These are phyloP conservation scores for Falco concolor DNA, from an alignment of 2,797 vertebrate species.

Conservation along the genomic window DNA sequence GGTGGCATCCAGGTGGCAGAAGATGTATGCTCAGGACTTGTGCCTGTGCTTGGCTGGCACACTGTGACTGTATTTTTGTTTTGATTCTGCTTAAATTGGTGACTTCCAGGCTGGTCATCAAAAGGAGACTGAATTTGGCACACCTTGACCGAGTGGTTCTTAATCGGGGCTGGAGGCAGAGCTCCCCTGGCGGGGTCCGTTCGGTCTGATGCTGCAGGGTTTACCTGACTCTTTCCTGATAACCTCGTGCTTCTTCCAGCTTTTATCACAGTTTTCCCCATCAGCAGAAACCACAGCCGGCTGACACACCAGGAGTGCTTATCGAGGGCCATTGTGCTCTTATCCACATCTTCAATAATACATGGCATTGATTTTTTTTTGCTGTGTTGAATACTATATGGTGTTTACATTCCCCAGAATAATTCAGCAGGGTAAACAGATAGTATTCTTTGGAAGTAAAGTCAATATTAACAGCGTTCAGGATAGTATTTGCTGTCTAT, in stretches of 20 bases:
- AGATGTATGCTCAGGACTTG: neutral
- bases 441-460: constrained; percentile 49
- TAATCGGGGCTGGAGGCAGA: neutral
- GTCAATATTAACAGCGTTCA: constrained; percentile 26
- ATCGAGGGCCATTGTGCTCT: constrained; percentile 47
- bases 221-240: constrained; percentile 43
- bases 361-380: constrained; percentile 59
- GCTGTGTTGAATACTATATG: constrained; percentile 35
- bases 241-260: constrained; percentile 18
- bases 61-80: neutral
- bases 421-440: constrained; percentile 66
- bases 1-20: neutral
- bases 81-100: neutral
- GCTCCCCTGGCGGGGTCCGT: neutral
- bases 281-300: neutral
- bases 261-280: neutral
- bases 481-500: constrained; percentile 5
- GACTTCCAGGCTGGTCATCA: neutral
- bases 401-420: constrained; percentile 62
- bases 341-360: constrained; percentile 57
- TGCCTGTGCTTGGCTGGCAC: neutral
- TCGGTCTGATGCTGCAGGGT: neutral
- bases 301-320: constrained; percentile 12
- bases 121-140: neutral
- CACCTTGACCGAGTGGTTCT: neutral